These are phyloP conservation scores for Toxostoma redivivum DNA, from an alignment of 2,113 vertebrate genomes.

Conservation along the genomic window DNA sequence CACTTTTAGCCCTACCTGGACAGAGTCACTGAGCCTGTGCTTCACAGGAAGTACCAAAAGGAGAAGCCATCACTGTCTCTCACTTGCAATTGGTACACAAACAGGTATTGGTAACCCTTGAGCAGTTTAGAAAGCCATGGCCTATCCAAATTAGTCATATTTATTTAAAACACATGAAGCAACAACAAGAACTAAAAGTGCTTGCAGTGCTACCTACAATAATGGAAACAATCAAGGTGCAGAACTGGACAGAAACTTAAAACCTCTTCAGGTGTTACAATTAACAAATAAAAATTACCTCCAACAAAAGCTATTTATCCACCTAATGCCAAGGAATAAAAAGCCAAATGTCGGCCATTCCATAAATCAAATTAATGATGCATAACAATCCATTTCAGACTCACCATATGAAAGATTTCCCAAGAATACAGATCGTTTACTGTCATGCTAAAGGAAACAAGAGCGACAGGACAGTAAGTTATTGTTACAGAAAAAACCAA, in stretches of 20 bases:
- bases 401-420: slow-evolving; percentile 94
- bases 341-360: neutral
- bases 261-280: neutral
- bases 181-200: neutral
- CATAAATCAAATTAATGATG: neutral
- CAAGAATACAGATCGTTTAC: slow-evolving; percentile 87
- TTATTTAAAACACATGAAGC: neutral
- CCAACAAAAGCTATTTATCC: neutral
- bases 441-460: slow-evolving; percentile 80
- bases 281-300: neutral
- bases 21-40: neutral
- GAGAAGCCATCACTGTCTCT: neutral
- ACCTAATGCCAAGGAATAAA: neutral
- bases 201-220: neutral
- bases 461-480: neutral
- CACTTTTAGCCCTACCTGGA: neutral
- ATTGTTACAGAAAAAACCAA: neutral
- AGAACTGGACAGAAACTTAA: neutral
- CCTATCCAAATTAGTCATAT: neutral
- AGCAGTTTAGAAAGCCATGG: neutral
- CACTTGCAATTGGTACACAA: neutral
- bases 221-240: neutral
- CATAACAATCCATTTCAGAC: neutral
- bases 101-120: neutral
- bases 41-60: neutral